Base-by-base conservation (phyloP, 2,888 invertebrate genomes). In the Blera fallax region DNA sequence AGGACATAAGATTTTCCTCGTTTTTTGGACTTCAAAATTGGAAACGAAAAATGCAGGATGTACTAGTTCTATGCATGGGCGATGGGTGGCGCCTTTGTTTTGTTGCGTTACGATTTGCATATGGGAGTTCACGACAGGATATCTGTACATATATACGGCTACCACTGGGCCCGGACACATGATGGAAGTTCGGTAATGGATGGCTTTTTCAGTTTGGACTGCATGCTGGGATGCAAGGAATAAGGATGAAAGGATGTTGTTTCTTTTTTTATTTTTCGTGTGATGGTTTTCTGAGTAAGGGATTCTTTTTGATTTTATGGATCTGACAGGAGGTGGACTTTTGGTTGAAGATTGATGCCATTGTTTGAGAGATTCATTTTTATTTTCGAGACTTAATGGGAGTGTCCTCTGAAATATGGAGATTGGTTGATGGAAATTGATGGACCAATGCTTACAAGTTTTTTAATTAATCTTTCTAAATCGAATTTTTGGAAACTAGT, bases 61-160 rank as follows among this genome's bases (percentile, higher is more conserved):
- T 40, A 7, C 32, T 10, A 8, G 16, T 11, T 37, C 11, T 37
- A 16, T 80, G 76, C 62, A 73, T 72, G 67, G 72, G 60, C 65
- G 65, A 43, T 74, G 62, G 67, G 64, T 72, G 70, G 52, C 40
- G 76, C 64, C 80, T 65, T 72, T 85, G 81, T 85, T 85, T 77
- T 81, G 85, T 72, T 85, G 85, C 85, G 85, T 77, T 85, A 52
- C 65, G 45, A 85, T 85, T 85, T 85, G 81, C 85, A 85, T 85
- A 80, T 16, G 21, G 27, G 32, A 37, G 32, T 24, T 40, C 54
- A 54, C 34, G 50, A 34, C 24, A 43, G 32, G 27, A 14, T 21
- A 16, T 37, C 40, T 56, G 65, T 29, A 54, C 27, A 43, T 45
- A 29, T 45, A 24, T 10, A 10, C 7, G 56, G 62, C 43, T 24